Evolutionary conservation across 1,140 invertebrate species (phyloP), one percentile per base, ranked within the genome.

Genomic region (Popillia japonica): DNA sequence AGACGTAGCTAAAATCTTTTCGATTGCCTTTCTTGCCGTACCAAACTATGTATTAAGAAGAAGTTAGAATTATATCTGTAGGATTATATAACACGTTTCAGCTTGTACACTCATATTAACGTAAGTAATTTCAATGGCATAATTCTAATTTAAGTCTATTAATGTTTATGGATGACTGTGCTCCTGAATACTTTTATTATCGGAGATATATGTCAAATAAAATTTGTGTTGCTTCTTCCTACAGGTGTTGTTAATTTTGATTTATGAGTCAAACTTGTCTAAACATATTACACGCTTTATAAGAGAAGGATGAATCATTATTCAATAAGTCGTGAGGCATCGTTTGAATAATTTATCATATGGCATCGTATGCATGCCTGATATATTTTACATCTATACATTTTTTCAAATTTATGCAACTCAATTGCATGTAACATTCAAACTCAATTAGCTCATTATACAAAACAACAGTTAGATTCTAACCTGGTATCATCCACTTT

Each of bases 221-320:
- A 55, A 55, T 55, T 55, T 55, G 48, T 55, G n/a, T 55, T 17
- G 48, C 48, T 55, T 55, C 48, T 55, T 55, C 2, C 14, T 17
- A 55, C 48, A n/a, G 48, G n/a, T n/a, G 48, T 55, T 6, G 48
- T 55, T 55, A 55, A 17, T 55, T 55, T 55, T 55, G 48, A 55
- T 55, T 55, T 55, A 55, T 55, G 11, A 55, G 14, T 17, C 48
- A n/a, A 3, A 17, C 48, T 55, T 55, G 48, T 55, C 48, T 55
- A 55, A 55, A 55, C 17, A 55, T n/a, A 55, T 55, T 55, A 55
- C 48, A 55, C 11, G 48, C 0, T n/a, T 14, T 7, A 14, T 55
- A 17, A n/a, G 7, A 55, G 7, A 55, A 55, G 48, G 42, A 14
- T 55, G 14, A 17, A 2, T 17, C 48, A 17, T 55, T n/a, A 55